These are phyloP conservation scores for Caenorhabditis sp. DNA, from an alignment of 2,888 invertebrate genomes.

Conservation along the genomic window DNA sequence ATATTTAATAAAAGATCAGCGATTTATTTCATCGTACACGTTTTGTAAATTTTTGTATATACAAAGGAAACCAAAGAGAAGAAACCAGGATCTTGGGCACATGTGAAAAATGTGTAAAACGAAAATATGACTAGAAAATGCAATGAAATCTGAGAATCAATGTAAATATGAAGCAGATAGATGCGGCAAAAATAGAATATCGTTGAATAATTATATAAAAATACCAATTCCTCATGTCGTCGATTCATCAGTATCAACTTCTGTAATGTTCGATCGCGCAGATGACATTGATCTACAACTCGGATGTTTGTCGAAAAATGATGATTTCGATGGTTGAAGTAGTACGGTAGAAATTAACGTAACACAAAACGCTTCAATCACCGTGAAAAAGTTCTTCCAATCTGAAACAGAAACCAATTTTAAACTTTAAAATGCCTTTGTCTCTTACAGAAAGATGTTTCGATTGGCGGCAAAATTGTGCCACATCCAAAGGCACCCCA, in stretches of 20 bases:
- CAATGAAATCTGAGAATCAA: conserved; percentile 3
- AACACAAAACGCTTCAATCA: conserved; percentile 66
- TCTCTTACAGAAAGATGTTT: conserved; percentile 54
- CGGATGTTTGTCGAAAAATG: conserved; percentile 61
- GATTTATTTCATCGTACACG: neutral
- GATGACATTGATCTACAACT: conserved; percentile 51
- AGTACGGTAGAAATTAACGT: conserved; percentile 65
- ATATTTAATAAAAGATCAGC: neutral
- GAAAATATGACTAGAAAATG: conserved; percentile 29
- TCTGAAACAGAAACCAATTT: conserved; percentile 44
- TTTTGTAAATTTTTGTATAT: neutral
- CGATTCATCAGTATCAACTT: conserved; percentile 42
- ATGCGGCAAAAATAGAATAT: neutral
- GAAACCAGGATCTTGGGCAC: neutral
- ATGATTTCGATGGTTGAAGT: conserved; percentile 60
- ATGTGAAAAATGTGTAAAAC: neutral
- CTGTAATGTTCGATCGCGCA: conserved; percentile 34
- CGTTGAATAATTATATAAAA: neutral
- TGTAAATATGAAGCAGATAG: conserved; percentile 1
- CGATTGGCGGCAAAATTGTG: conserved; percentile 46
- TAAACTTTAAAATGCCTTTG: neutral
- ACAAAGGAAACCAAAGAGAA: conserved; percentile 14
- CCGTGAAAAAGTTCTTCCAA: conserved; percentile 67
- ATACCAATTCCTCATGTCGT: conserved; percentile 27
- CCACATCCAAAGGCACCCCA: conserved; percentile 57